Conservation (phyloP, 2,888 invertebrate genomes). For the Ariolimax columbianus region DNA sequence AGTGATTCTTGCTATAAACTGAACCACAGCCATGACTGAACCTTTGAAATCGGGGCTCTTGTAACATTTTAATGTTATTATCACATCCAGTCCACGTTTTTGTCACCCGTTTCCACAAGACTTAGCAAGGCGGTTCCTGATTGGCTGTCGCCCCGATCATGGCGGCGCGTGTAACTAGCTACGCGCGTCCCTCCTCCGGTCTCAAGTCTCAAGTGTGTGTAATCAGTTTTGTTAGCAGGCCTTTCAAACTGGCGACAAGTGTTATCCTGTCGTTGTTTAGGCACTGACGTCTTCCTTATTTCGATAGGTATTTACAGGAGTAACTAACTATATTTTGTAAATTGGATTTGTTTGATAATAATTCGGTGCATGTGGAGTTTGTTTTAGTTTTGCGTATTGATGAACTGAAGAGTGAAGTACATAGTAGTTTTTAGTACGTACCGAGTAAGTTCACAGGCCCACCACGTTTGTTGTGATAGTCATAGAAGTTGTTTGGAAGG, state of each 20-base stretch:
- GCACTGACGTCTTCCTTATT: not conserved
- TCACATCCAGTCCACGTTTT: slow-evolving; percentile 34
- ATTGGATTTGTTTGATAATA: no score
- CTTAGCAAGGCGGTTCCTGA: slow-evolving; percentile 15
- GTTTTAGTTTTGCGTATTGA: not conserved
- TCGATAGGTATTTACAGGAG: not conserved
- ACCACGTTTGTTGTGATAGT: not conserved
- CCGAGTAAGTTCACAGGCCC: not conserved
- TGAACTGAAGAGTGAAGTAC: no score
- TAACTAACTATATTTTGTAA: not conserved
- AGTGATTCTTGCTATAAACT: no score
- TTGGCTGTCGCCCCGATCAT: slow-evolving; percentile 35
- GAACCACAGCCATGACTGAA: no score
- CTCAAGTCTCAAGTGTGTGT: slow-evolving; percentile 41
- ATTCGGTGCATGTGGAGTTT: not conserved
- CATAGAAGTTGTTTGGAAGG: not conserved
- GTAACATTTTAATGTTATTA: no score
- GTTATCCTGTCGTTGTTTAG: slow-evolving; percentile 31
- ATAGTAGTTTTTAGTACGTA: no score
- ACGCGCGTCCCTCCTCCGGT: no score
- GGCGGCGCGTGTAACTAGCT: slow-evolving; percentile 52
- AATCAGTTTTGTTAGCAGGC: slow-evolving; percentile 18
- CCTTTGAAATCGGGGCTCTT: no score
- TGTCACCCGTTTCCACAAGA: slow-evolving; percentile 29
- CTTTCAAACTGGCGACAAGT: slow-evolving; percentile 26